Percentiles rank a stretch among this genome's conserved stretches.
phyloP scores from a whole-genome alignment of 2,888 invertebrate genomes.

The Allophyes oxyacanthae region DNA sequence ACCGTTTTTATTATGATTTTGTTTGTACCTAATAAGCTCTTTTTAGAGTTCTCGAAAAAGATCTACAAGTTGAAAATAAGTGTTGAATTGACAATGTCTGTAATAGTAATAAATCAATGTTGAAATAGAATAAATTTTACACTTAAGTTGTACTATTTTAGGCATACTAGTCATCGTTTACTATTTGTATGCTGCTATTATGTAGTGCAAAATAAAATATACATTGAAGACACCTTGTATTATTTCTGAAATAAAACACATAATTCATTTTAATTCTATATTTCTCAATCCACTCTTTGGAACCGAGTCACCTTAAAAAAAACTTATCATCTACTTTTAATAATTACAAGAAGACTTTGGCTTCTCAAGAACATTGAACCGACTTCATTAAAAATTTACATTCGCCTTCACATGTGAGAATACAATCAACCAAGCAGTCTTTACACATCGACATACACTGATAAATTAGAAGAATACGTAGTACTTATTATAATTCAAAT shows the following conservation, averaged over 20 bases:
- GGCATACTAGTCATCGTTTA: constrained; percentile 61
- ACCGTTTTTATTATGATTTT: constrained; percentile 20
- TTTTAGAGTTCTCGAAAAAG: too few species aligned
- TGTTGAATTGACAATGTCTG: constrained; percentile 19
- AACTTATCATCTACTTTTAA: constrained; percentile 69
- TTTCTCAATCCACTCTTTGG: constrained; percentile 70
- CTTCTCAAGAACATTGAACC: constrained; percentile 78
- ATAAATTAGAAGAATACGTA: constrained; percentile 30
- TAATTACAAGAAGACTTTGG: constrained; percentile 85
- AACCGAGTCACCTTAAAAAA: constrained; percentile 63
- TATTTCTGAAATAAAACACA: constrained; percentile 37
- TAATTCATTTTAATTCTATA: constrained; percentile 55
- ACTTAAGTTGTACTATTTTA: constrained; percentile 40
- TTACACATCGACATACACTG: constrained; percentile 39
- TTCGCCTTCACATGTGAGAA: constrained; percentile 41
- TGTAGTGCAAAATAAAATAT: constrained; percentile 54
- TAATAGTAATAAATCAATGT: constrained; percentile 1
- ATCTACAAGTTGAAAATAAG: too few species aligned
- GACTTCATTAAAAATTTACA: constrained; percentile 67
- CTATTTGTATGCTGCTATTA: constrained; percentile 56
- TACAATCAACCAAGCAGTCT: constrained; percentile 46
- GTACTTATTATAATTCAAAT: constrained; percentile 26
- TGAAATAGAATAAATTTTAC: constrained; percentile 34
- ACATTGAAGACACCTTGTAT: constrained; percentile 21
- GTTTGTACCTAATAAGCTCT: too few species aligned